A percentile compares a stretch with the other conserved stretches of the same genome.
phyloP scores from a whole-genome alignment of 2,888 invertebrate genomes.

The Stenurella melanura region DNA sequence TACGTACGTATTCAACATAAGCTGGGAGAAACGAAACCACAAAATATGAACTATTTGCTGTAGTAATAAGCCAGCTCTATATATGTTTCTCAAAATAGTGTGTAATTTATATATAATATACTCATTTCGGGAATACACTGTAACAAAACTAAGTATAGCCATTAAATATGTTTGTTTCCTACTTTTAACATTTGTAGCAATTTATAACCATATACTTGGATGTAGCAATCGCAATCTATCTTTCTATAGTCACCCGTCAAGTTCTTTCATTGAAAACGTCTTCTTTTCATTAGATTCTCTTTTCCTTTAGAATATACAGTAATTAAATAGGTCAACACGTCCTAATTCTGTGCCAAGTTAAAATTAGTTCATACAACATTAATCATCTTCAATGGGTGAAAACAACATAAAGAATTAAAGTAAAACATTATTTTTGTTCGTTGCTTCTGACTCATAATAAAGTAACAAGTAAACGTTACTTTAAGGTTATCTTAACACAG shows the following conservation, averaged over 20 bases:
- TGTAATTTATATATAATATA: too few relatives aligned
- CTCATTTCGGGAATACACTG: too few relatives aligned
- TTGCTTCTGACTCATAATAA: neutral
- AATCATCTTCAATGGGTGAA: neutral
- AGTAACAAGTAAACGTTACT: too few relatives aligned
- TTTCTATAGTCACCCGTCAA: slow-evolving; percentile 8
- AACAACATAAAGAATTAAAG: slow-evolving; percentile 7
- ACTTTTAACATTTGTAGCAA: neutral
- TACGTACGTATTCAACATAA: too few relatives aligned
- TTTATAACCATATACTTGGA: neutral
- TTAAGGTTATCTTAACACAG: too few relatives aligned
- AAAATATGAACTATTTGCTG: too few relatives aligned
- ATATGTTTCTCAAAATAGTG: too few relatives aligned
- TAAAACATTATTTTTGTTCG: neutral
- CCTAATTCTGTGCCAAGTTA: slow-evolving; percentile 20
- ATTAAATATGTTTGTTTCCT: neutral
- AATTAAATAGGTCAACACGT: slow-evolving; percentile 26
- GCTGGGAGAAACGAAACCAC: too few relatives aligned
- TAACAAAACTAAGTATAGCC: neutral
- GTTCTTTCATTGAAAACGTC: neutral
- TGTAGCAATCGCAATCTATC: neutral
- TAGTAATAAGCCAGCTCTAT: too few relatives aligned
- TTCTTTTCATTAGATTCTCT: slow-evolving; percentile 8
- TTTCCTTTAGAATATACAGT: slow-evolving; percentile 14
- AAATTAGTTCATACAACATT: slow-evolving; percentile 14